A percentile compares a stretch with the other conserved stretches of the same genome.
These are phyloP conservation scores for Athalia rosae DNA, from an alignment of 2,888 invertebrate genomes.

Conservation along the genomic window DNA sequence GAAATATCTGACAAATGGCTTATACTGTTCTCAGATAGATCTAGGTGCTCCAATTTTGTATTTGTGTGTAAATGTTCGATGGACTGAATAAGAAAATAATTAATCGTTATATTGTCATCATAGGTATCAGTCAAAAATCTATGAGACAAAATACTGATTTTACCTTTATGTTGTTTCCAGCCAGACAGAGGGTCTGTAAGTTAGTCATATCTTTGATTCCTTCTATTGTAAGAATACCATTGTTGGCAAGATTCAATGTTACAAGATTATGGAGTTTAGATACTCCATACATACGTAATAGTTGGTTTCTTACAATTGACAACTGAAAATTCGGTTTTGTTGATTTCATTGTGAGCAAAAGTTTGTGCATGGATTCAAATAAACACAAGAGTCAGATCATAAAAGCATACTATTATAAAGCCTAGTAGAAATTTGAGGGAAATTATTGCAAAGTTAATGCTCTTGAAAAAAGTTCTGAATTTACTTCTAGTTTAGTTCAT, in stretches of 20 bases:
- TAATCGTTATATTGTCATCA: conserved; percentile 34
- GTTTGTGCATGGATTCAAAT: conserved; percentile 24
- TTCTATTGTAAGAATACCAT: conserved; percentile 92
- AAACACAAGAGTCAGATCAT: neutral
- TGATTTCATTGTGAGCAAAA: neutral
- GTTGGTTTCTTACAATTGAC: conserved; percentile 89
- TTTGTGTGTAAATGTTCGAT: conserved; percentile 92
- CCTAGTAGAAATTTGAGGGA: too few relatives aligned
- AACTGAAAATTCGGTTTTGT: conserved; percentile 77
- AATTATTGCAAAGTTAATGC: too few relatives aligned
- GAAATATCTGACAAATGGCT: conserved; percentile 90
- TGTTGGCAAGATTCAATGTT: conserved; percentile 88
- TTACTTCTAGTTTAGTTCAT: too few relatives aligned
- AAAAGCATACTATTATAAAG: too few relatives aligned
- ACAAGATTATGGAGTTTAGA: conserved; percentile 87
- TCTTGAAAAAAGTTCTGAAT: too few relatives aligned
- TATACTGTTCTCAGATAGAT: conserved; percentile 93
- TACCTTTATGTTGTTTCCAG: conserved; percentile 93
- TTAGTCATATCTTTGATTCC: conserved; percentile 89
- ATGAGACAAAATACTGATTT: conserved; percentile 15
- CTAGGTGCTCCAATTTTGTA: conserved; percentile 86
- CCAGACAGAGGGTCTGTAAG: conserved; percentile 87
- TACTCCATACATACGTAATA: conserved; percentile 91
- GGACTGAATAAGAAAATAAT: conserved; percentile 74
- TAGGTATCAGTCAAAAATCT: neutral